Base-by-base conservation (phyloP, 2,888 invertebrate species). In the Cancer borealis region DNA sequence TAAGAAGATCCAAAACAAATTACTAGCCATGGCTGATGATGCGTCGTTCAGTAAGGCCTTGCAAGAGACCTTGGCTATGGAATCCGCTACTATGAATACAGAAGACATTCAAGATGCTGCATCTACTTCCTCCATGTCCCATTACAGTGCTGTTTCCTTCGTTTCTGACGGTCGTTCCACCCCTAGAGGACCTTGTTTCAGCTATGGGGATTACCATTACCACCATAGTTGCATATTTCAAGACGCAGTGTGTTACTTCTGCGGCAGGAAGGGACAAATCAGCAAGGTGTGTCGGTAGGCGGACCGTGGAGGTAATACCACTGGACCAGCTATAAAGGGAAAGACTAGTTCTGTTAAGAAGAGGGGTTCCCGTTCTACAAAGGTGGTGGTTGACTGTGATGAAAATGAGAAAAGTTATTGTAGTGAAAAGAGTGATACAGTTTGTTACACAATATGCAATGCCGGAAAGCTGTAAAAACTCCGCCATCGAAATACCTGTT, bases 191-290 rank as follows among this genome's bases (percentile, higher is more conserved):
- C 84, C 84, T 12, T 84, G 84, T 4, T 84, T 12, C 84, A 84
- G 88, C 88, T 88, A 45, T 88, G 88, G 39, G 6, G 88, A 45
- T 88, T 45, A 88, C 26, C 39, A 88, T 88, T 88, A 30, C 88
- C 88, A 49, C 47, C 6, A 47, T 47, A 21, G 47, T 5, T 89
- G 89, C 89, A 89, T 6, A 47, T 46, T 46, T 47, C 45, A 89
- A 47, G 47, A 89, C 1, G 47, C 89, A 45, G 47, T 46, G 3
- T 89, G 88, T 39, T 3, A 30, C 45, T 12, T 45, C 26, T 88
- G 88, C 39, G 39, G 45, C 39, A 30, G 39, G 17, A 30, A 6
- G 14, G 88, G 88, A 39, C 88, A 88, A 12, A 3, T 88, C 88
- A 88, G 88, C 39, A 30, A 30, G 39, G 88, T 88, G 88, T 88